Conservation (phyloP, 2,797 vertebrate genomes). For the Sardinella longiceps region DNA sequence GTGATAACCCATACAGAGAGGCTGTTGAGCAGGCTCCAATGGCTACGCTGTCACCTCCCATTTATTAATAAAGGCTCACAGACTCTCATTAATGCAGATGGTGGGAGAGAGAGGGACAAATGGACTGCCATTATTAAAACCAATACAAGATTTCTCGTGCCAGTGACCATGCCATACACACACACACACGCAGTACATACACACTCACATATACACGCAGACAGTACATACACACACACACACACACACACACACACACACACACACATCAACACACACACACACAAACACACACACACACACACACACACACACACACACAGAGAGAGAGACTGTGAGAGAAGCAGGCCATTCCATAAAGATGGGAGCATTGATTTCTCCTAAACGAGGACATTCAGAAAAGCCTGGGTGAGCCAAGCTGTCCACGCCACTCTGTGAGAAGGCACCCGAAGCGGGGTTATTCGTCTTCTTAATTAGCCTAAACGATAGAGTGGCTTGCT, state of each 20-base stretch:
- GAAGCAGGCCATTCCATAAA: neutral
- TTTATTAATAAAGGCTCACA: conserved; percentile 23
- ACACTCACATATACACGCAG: neutral
- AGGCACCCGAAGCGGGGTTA: conserved; percentile 5
- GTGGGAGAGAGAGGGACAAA: neutral
- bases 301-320: conserved; percentile 20
- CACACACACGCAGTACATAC: neutral
- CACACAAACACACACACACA: neutral
- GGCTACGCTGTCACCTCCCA: neutral
- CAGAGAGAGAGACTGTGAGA: neutral
- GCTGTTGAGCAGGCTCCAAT: neutral
- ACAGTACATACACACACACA: neutral
- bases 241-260: neutral
- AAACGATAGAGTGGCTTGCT: neutral
- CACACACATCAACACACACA: neutral
- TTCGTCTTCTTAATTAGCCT: conserved; percentile 52
- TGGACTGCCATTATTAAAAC: conserved; percentile 32
- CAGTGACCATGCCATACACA: neutral
- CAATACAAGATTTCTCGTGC: neutral
- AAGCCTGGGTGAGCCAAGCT: conserved; percentile 6
- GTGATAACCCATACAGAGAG: neutral
- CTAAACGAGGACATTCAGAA: conserved; percentile 20
- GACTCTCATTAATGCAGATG: conserved; percentile 35
- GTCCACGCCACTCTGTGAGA: neutral
- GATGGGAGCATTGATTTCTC: conserved; percentile 6